Percentiles rank a stretch among this genome's conserved stretches.
phyloP scores from a whole-genome alignment of 2,888 invertebrate genomes.

The Uloborus plumipes region DNA sequence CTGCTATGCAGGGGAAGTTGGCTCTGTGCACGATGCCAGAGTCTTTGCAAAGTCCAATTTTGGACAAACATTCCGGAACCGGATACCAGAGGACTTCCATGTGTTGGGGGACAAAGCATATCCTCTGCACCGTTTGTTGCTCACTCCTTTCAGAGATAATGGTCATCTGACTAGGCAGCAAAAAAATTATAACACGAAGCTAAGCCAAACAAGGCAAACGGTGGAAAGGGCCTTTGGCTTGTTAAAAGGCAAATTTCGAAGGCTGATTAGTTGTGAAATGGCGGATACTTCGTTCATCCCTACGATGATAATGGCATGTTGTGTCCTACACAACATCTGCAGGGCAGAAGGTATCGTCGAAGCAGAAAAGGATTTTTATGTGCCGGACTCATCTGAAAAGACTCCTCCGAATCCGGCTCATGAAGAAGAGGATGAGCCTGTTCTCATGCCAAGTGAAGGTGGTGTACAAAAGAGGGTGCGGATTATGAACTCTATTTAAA shows the following conservation, averaged over 20 bases:
- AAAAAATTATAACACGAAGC: conserved; percentile 41
- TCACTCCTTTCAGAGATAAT: conserved; percentile 61
- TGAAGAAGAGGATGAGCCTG: background rate
- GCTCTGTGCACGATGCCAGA: conserved; percentile 65
- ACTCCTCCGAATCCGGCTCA: too few species aligned
- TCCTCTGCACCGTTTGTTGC: conserved; percentile 30
- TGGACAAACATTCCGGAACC: conserved; percentile 4
- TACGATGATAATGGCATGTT: background rate
- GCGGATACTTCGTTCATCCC: background rate
- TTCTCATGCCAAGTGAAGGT: background rate
- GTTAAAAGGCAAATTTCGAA: conserved; percentile 16
- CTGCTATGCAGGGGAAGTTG: conserved; percentile 64
- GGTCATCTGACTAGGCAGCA: conserved; percentile 50
- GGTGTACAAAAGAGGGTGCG: background rate
- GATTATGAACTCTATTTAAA: background rate
- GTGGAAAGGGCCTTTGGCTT: conserved; percentile 61
- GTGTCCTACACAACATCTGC: background rate
- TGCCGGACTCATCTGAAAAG: background rate
- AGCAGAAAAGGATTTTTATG: background rate
- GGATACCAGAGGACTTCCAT: background rate
- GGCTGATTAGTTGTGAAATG: background rate
- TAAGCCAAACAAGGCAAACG: conserved; percentile 19
- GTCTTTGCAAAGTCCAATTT: conserved; percentile 61
- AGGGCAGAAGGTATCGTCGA: background rate
- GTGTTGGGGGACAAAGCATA: conserved; percentile 64